Conservation (phyloP, 2,797 vertebrate species). For the Centroberyx gerrardi region DNA sequence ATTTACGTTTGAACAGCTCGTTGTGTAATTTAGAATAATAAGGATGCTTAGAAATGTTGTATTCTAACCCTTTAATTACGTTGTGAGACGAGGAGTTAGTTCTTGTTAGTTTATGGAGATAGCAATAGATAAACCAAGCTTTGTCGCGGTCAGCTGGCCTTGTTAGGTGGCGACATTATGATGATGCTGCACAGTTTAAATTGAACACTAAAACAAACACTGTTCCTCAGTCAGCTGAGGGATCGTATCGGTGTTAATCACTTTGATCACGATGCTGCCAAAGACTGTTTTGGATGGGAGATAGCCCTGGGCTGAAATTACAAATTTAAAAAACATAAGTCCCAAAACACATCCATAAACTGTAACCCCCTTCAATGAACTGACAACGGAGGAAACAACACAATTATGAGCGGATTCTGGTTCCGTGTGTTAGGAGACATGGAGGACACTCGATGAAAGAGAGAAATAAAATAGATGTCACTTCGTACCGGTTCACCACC, state of each 20-base stretch:
- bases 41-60: not conserved
- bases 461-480: not conserved
- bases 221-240: too few relatives aligned
- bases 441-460: not conserved
- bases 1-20: slow-evolving; percentile 6
- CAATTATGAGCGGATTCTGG: not conserved
- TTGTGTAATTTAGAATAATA: slow-evolving; percentile 12
- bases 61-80: not conserved
- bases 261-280: too few relatives aligned
- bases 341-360: not conserved
- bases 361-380: not conserved
- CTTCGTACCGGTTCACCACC: too few relatives aligned
- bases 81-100: too few relatives aligned
- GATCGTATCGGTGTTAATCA: too few relatives aligned
- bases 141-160: not conserved
- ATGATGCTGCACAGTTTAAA: not conserved
- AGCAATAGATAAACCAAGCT: not conserved
- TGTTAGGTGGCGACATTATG: not conserved
- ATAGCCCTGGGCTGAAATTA: not conserved
- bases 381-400: slow-evolving; percentile 2
- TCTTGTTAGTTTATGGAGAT: too few relatives aligned
- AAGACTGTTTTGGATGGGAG: too few relatives aligned
- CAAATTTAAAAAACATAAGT: not conserved
- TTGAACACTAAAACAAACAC: too few relatives aligned
- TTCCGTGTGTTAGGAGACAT: not conserved